These are phyloP conservation scores for Ceratina japonica DNA, from an alignment of 1,140 invertebrate genomes.

Conservation along the genomic window DNA sequence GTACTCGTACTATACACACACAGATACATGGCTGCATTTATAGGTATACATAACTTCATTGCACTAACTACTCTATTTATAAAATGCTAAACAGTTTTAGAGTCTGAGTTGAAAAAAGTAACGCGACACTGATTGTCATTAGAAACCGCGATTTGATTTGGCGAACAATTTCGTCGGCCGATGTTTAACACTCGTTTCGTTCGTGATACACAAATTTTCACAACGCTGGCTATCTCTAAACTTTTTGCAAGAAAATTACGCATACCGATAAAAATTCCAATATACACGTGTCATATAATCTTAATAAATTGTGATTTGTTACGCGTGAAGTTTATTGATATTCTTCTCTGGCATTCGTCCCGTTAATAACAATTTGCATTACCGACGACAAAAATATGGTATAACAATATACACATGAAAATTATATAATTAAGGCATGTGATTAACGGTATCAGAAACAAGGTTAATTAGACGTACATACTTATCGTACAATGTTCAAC, in stretches of 20 bases:
- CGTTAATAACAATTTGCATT: background rate
- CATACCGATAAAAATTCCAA: background rate
- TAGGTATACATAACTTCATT: conserved; percentile 11
- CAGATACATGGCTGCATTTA: background rate
- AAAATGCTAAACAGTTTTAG: conserved; percentile 28
- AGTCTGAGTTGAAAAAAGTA: conserved; percentile 26
- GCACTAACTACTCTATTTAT: conserved; percentile 38
- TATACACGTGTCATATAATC: background rate
- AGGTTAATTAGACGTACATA: conserved; percentile 11
- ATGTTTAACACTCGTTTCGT: background rate
- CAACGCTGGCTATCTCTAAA: background rate
- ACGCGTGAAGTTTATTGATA: background rate
- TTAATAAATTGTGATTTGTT: background rate
- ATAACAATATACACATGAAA: background rate
- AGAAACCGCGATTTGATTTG: background rate
- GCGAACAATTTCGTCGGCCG: background rate
- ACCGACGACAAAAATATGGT: background rate
- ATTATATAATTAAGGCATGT: background rate
- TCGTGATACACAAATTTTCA: background rate
- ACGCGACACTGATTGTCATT: background rate
- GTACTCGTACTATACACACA: background rate
- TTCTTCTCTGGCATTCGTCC: background rate
- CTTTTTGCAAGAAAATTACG: background rate
- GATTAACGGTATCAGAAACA: background rate
- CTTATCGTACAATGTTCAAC: background rate